Conservation (phyloP, 1,140 invertebrate genomes). For the Bombus haemorrhoidalis region DNA sequence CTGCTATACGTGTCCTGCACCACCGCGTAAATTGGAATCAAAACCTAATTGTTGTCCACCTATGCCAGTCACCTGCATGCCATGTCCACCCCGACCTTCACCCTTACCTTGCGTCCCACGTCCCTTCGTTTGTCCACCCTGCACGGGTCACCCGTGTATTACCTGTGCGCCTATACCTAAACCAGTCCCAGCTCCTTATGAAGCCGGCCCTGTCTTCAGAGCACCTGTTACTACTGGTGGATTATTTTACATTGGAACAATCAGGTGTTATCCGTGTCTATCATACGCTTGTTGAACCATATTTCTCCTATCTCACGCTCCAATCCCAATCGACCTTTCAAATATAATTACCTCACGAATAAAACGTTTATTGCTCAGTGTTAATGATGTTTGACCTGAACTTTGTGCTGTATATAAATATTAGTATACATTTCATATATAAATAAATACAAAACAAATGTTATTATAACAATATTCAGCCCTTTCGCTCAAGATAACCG, state of each 20-base stretch:
- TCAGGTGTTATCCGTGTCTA: constrained; percentile 25
- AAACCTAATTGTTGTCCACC: neutral
- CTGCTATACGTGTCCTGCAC: neutral
- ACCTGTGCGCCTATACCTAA: constrained; percentile 48
- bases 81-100: constrained; percentile 14
- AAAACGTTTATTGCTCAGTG: neutral
- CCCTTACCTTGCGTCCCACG: constrained; percentile 31
- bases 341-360: neutral
- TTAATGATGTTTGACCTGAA: neutral
- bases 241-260: constrained; percentile 46
- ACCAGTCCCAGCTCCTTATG: constrained; percentile 46
- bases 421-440: neutral
- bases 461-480: neutral
- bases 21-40: neutral
- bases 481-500: neutral
- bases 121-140: constrained; percentile 51
- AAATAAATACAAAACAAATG: neutral
- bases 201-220: constrained; percentile 31
- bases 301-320: neutral
- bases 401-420: neutral
- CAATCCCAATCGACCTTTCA: too few relatives aligned
- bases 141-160: constrained; percentile 36
- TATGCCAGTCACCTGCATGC: constrained; percentile 14
- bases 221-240: constrained; percentile 43
- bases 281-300: constrained; percentile 8